Base-by-base conservation (phyloP, 1,140 invertebrate genomes). In the Sycophila sp. region DNA sequence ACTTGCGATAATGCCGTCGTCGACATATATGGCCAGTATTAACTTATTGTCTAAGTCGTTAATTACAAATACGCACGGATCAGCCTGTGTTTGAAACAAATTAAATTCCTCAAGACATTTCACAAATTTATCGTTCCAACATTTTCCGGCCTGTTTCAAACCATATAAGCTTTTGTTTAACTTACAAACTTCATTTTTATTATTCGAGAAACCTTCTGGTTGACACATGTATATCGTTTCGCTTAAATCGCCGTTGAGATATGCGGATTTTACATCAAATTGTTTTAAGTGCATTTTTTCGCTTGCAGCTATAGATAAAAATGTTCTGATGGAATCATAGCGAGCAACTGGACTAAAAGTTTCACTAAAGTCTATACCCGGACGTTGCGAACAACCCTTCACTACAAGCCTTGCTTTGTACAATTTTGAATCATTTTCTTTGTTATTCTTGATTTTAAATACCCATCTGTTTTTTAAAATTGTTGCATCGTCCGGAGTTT, bases 101-200 rank as follows among this genome's bases (percentile, higher is more conserved):
- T 49, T 59, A 55, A 60, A 51, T 1, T 55, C n/a, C 0, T 53
- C 68, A 2, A 78, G 13, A 66, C 49, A 36, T 63, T 15, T 38
- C 40, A 63, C 38, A 82, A 73, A 30, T 58, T 69, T 78, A 76
- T 58, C 19, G 64, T 84, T 81, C 82, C 83, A 85, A 24, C 63
- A 72, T 40, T 78, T 70, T 28, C 77, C 75, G 11, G 83, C 72
- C 63, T 84, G 82, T 69, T 74, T 79, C 10, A 78, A 58, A 1
- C 81, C 83, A 74, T 87, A 87, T 6, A 87, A 34, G 8, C 79
- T 78, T 71, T 81, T 83, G 30, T 76, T 79, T 7, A 86, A 40
- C 40, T 71, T 76, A 15, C 74, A 83, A 34, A 78, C 75, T 71
- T 26, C 15, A 53, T 36, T 36, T 36, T 26, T 45, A 53, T 40